phyloP scores from a whole-genome alignment of 1,140 invertebrate species.

The Ericerus pela region DNA sequence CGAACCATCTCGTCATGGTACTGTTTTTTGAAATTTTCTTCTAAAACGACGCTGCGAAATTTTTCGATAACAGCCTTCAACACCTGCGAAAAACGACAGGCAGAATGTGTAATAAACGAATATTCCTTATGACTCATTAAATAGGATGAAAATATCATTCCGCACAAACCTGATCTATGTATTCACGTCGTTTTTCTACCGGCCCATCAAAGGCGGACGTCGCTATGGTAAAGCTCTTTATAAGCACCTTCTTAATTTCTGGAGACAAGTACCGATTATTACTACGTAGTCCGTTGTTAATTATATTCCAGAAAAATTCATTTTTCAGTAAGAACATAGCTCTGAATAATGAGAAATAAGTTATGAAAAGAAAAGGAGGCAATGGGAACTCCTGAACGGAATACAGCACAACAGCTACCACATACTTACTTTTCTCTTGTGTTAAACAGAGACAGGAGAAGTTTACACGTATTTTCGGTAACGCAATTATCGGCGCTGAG shows the following conservation, averaged over 20 bases:
- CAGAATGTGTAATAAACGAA: neutral
- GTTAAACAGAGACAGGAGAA: conserved; percentile 41
- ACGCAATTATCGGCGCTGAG: conserved; percentile 41
- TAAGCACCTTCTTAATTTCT: neutral
- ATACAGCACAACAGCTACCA: no score
- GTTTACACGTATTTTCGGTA: conserved; percentile 41
- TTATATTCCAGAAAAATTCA: conserved; percentile 1
- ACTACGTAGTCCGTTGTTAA: neutral
- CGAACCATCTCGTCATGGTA: conserved; percentile 43
- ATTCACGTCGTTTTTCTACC: neutral
- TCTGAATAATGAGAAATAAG: neutral
- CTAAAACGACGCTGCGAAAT: conserved; percentile 39
- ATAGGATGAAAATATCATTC: neutral
- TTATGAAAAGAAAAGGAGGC: neutral
- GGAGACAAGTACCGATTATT: neutral
- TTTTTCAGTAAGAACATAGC: neutral
- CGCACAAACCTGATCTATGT: neutral
- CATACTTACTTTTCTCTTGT: conserved; percentile 38
- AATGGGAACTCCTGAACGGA: neutral
- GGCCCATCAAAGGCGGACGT: neutral
- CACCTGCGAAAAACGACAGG: conserved; percentile 31
- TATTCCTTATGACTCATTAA: neutral
- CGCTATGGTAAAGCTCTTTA: neutral
- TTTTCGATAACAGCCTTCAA: conserved; percentile 42
- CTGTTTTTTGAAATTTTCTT: conserved; percentile 39